Percentiles rank a stretch among this genome's conserved stretches.
Evolutionary conservation across 2,888 invertebrate species (phyloP).

Genomic region (Tyria jacobaeae): DNA sequence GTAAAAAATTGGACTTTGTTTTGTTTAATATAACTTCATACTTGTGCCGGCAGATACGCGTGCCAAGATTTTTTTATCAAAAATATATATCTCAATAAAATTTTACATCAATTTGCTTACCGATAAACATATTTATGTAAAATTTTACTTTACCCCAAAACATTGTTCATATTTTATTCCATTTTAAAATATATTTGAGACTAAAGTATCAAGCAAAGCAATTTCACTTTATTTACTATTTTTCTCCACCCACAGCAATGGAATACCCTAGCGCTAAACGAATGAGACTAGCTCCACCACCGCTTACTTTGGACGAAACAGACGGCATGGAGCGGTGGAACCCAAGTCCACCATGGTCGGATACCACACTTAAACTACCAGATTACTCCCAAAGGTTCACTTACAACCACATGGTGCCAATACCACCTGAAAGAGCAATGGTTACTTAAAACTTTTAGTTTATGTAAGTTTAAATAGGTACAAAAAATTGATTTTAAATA

Average conservation of each 20-base stretch:
- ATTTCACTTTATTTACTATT: neutral
- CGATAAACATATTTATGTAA: too few species aligned
- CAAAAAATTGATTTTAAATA: conserved; percentile 17
- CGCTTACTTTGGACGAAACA: conserved; percentile 79
- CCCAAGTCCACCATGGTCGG: conserved; percentile 95
- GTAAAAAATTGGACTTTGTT: too few species aligned
- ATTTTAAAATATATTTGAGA: neutral
- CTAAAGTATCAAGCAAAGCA: neutral
- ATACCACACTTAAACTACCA: conserved; percentile 92
- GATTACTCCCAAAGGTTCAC: conserved; percentile 93
- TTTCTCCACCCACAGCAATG: conserved; percentile 57
- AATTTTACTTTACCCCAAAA: too few species aligned
- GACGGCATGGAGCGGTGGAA: conserved; percentile 95
- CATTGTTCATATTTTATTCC: too few species aligned
- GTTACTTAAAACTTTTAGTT: conserved; percentile 66
- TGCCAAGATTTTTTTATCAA: too few species aligned
- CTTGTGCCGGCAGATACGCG: too few species aligned
- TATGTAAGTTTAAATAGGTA: conserved; percentile 23
- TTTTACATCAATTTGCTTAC: too few species aligned
- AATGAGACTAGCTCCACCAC: conserved; percentile 70
- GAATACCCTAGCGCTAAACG: conserved; percentile 78
- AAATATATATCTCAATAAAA: too few species aligned
- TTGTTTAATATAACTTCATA: too few species aligned
- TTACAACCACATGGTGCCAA: conserved; percentile 90
- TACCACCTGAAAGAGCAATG: conserved; percentile 88